Evolutionary conservation across 2,888 invertebrate species (phyloP).

Genomic region (Drosophila atroscutellata): DNA sequence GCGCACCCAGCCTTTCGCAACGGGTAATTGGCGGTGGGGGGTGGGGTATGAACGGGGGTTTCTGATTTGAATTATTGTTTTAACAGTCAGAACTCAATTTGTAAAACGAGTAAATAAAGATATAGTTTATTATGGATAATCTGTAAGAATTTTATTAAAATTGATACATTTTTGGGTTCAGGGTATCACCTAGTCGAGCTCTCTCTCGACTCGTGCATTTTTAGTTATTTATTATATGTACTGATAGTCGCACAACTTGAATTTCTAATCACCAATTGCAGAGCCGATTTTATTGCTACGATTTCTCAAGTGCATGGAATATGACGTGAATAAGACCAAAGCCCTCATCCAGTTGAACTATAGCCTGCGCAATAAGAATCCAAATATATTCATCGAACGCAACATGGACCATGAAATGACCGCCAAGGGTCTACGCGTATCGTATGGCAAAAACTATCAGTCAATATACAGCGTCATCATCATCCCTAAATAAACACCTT

Average conservation of each 20-base stretch:
- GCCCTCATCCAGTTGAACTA: slow-evolving; percentile 83
- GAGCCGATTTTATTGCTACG: slow-evolving; percentile 76
- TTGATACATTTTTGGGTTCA: background rate
- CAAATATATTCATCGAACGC: slow-evolving; percentile 86
- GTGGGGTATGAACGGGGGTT: background rate
- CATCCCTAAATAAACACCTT: background rate
- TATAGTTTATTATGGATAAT: background rate
- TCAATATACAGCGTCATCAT: no score
- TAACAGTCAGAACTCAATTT: background rate
- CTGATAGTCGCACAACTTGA: slow-evolving; percentile 21
- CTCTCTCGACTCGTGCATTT: background rate
- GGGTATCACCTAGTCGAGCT: background rate
- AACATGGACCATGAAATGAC: slow-evolving; percentile 83
- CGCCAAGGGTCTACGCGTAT: slow-evolving; percentile 54
- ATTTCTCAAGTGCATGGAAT: slow-evolving; percentile 77
- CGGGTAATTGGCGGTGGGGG: background rate
- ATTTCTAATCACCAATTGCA: slow-evolving; percentile 39
- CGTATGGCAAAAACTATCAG: slow-evolving; percentile 52
- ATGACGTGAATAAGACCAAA: slow-evolving; percentile 76
- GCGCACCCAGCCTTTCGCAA: background rate
- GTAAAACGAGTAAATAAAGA: background rate
- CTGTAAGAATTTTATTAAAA: background rate
- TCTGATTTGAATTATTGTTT: background rate
- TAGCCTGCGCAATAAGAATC: slow-evolving; percentile 85
- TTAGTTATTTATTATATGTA: background rate